Conservation (phyloP, 2,113 vertebrate species). For the Platichthys flesus region DNA sequence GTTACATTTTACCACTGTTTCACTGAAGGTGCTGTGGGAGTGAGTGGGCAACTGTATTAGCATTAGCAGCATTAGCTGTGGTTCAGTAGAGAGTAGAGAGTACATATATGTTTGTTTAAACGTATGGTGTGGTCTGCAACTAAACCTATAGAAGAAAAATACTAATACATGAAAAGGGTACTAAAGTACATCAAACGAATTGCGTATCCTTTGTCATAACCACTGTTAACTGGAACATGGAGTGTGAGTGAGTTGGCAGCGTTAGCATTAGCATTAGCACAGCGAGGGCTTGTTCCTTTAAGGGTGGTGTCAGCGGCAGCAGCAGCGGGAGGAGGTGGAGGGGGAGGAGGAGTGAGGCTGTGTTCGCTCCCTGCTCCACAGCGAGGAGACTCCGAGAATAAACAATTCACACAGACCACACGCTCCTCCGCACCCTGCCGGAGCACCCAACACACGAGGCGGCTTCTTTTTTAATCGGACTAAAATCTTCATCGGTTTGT, state of each 20-base stretch:
- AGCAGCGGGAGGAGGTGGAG: conserved; percentile 67
- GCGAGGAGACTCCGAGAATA: conserved; percentile 82
- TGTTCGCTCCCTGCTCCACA: conserved; percentile 76
- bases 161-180: too few species aligned
- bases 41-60: background rate
- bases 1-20: background rate
- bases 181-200: too few species aligned
- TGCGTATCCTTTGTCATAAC: too few species aligned
- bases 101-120: too few species aligned
- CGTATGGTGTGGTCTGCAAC: too few species aligned
- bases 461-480: conserved; percentile 48
- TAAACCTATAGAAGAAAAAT: too few species aligned
- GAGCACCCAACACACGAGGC: background rate
- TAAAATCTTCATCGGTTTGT: conserved; percentile 7
- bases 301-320: conserved; percentile 76
- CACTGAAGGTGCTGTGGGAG: too few species aligned
- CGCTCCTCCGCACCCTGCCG: conserved; percentile 50
- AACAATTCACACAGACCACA: conserved; percentile 77
- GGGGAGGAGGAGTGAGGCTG: conserved; percentile 66
- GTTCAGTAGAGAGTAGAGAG: too few species aligned
- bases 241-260: conserved; percentile 31
- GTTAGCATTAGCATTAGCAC: conserved; percentile 29
- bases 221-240: background rate
- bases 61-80: background rate
- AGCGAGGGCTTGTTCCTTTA: conserved; percentile 80